A percentile compares a stretch with the other conserved stretches of the same genome.
Conservation (phyloP, 2,888 invertebrate genomes). For the Trissolcus brochymenae region DNA sequence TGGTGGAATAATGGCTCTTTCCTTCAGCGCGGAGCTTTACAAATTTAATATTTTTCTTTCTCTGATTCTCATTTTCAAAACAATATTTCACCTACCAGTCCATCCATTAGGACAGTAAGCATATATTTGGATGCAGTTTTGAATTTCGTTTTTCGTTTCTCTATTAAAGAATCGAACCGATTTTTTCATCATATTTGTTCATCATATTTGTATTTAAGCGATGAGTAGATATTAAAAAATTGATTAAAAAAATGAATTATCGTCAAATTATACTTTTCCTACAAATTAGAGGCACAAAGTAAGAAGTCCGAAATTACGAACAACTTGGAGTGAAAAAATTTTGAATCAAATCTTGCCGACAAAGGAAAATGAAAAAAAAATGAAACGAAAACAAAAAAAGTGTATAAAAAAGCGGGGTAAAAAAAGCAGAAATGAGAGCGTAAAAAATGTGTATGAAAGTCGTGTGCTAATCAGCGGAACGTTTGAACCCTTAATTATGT, state of each 20-base stretch:
- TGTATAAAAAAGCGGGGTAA: not conserved
- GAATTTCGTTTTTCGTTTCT: too few relatives aligned
- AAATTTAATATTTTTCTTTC: slow-evolving; percentile 7
- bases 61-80: not conserved
- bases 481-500: slow-evolving; percentile 52
- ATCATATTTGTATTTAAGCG: too few relatives aligned
- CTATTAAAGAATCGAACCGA: too few relatives aligned
- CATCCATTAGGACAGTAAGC: too few relatives aligned
- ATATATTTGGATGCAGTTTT: too few relatives aligned
- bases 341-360: not conserved
- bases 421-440: not conserved
- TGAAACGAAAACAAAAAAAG: not conserved
- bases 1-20: not conserved
- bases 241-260: too few relatives aligned
- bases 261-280: too few relatives aligned
- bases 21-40: not conserved
- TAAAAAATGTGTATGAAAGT: slow-evolving; percentile 7
- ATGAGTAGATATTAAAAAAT: too few relatives aligned
- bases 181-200: too few relatives aligned
- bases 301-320: not conserved
- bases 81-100: too few relatives aligned
- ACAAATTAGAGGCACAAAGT: too few relatives aligned
- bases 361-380: not conserved
- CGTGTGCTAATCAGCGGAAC: slow-evolving; percentile 41
- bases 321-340: not conserved